A percentile compares a stretch with the other conserved stretches of the same genome.
Conservation (phyloP, 2,888 invertebrate genomes). For the Melieria omissa region DNA sequence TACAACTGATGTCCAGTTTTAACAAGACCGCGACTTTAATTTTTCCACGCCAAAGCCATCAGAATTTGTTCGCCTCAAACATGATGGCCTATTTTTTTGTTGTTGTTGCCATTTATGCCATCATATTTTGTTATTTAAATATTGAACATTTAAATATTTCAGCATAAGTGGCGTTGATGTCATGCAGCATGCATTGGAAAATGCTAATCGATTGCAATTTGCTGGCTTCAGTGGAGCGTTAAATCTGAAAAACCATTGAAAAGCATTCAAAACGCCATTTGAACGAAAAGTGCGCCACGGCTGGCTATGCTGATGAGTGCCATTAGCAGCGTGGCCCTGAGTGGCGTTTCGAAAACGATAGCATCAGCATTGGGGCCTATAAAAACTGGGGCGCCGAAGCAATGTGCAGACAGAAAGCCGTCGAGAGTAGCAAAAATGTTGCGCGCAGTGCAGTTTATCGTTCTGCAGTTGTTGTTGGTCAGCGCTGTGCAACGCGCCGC, state of each 20-base stretch:
- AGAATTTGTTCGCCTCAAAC: not conserved
- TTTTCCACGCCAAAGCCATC: constrained; percentile 2
- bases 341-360: no score
- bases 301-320: not conserved
- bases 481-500: constrained; percentile 34
- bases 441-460: constrained; percentile 15
- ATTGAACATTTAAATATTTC: no score
- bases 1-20: constrained; percentile 42
- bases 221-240: constrained; percentile 46
- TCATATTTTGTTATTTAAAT: no score
- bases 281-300: constrained; percentile 20
- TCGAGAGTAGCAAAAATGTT: constrained; percentile 13
- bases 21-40: not conserved
- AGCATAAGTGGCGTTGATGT: no score
- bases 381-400: no score
- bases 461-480: constrained; percentile 44
- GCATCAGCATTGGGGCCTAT: no score
- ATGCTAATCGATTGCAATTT: constrained; percentile 35
- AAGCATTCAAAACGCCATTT: constrained; percentile 42
- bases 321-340: no score
- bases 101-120: not conserved
- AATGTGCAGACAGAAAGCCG: no score
- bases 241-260: constrained; percentile 47
- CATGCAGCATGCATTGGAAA: constrained; percentile 35
- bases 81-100: not conserved